phyloP scores from a whole-genome alignment of 2,113 vertebrate genomes.

The Oxyura jamaicensis region DNA sequence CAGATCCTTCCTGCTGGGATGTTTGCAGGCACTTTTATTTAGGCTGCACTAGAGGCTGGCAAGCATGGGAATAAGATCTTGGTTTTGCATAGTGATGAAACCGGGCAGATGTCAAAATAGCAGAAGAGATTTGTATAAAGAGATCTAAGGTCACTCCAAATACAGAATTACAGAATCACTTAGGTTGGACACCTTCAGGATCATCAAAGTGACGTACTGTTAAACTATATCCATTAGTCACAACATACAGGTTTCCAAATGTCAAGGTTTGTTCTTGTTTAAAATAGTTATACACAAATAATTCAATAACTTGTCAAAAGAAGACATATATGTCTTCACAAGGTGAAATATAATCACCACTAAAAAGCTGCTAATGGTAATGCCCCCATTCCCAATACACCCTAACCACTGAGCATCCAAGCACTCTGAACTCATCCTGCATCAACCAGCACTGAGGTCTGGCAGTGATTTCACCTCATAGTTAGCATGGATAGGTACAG shows the following conservation, averaged over 20 bases:
- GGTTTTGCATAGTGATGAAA: background rate
- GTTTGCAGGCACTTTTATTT: background rate
- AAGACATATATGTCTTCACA: background rate
- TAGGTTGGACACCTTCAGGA: too few relatives aligned
- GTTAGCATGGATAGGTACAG: too few relatives aligned
- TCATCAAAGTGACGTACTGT: too few relatives aligned
- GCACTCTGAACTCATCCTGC: background rate
- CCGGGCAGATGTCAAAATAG: background rate
- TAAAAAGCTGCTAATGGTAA: background rate
- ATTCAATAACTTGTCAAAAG: background rate
- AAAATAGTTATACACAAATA: background rate
- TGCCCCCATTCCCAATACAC: accelerated
- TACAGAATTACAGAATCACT: background rate
- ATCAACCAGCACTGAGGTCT: background rate
- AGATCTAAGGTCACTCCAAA: background rate
- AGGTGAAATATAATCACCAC: background rate
- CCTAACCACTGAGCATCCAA: background rate
- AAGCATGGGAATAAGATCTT: background rate
- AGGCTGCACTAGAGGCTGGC: background rate
- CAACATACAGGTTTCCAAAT: background rate
- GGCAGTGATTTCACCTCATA: background rate
- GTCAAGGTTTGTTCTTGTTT: background rate
- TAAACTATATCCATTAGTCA: too few relatives aligned
- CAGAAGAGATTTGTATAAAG: background rate
- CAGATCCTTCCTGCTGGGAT: background rate